phyloP scores from a whole-genome alignment of 2,888 invertebrate species.

The Scaptomyza flava region DNA sequence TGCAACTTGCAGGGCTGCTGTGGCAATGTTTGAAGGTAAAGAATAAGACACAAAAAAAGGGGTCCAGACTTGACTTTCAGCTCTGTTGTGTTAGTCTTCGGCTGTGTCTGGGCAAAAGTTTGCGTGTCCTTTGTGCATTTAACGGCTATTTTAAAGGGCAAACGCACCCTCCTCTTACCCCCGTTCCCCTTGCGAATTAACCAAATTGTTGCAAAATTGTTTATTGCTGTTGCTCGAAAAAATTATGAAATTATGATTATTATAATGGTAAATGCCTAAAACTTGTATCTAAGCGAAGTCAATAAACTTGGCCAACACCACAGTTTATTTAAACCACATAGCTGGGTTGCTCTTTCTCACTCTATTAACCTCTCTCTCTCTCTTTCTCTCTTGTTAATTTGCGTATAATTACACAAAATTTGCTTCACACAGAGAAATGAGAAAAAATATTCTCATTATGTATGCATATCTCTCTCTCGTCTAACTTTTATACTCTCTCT shows the following conservation, averaged over 20 bases:
- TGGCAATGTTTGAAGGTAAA: conserved; percentile 3
- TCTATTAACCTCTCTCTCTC: neutral
- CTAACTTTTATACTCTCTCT: no score
- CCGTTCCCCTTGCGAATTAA: conserved; percentile 54
- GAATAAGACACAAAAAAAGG: conserved; percentile 11
- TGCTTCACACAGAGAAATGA: conserved; percentile 50
- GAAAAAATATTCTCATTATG: conserved; percentile 60
- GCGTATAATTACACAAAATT: conserved; percentile 73
- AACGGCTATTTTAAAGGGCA: conserved; percentile 68
- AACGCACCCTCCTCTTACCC: neutral
- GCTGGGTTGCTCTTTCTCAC: conserved; percentile 19
- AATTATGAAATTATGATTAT: conserved; percentile 76
- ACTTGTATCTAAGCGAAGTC: conserved; percentile 67
- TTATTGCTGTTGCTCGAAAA: conserved; percentile 59
- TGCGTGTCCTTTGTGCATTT: conserved; percentile 80
- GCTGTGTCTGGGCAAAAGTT: conserved; percentile 46
- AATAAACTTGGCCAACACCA: conserved; percentile 60
- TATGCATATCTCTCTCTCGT: conserved; percentile 67
- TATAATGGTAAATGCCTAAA: conserved; percentile 54
- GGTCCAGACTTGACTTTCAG: conserved; percentile 37
- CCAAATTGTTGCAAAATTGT: conserved; percentile 78
- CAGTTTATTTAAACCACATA: conserved; percentile 71
- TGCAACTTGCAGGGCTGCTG: conserved; percentile 45
- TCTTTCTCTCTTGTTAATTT: conserved; percentile 61
- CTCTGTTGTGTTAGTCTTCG: conserved; percentile 27